phyloP scores from a whole-genome alignment of 92 coral and sea anemone genomes.

The Siderastrea siderea region DNA sequence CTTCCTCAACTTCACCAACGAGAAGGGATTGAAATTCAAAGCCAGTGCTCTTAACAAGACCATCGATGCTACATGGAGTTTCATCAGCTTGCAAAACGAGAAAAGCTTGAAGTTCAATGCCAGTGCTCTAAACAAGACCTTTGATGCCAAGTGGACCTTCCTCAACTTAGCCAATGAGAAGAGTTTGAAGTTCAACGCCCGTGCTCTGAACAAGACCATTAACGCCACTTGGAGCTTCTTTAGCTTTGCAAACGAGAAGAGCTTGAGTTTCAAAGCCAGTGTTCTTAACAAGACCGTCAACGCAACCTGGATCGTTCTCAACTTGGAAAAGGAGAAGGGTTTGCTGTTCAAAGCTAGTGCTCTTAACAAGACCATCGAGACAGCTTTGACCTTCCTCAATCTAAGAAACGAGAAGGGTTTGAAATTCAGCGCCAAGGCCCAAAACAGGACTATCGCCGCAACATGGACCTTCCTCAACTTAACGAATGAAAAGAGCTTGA shows the following conservation, averaged over 20 bases:
- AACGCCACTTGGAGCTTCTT: conserved; percentile 44
- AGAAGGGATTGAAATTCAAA: conserved; percentile 77
- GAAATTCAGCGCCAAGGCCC: conserved; percentile 52
- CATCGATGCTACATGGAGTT: conserved; percentile 69
- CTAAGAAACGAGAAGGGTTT: conserved; percentile 50
- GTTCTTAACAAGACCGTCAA: conserved; percentile 45
- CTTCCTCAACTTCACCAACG: conserved; percentile 61
- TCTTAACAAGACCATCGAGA: conserved; percentile 47
- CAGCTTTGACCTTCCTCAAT: conserved; percentile 48
- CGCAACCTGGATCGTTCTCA: conserved; percentile 56
- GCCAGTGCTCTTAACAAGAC: conserved; percentile 74
- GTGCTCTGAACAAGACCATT: conserved; percentile 58
- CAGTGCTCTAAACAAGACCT: conserved; percentile 70
- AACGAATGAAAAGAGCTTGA: conserved; percentile 62
- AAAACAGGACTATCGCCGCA: conserved; percentile 41
- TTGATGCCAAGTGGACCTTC: conserved; percentile 66
- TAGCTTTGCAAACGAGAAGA: conserved; percentile 34
- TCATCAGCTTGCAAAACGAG: conserved; percentile 47
- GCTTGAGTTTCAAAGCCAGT: conserved; percentile 48
- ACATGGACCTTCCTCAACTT: conserved; percentile 56
- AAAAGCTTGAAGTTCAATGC: conserved; percentile 86
- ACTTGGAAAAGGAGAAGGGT: conserved; percentile 46
- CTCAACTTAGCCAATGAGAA: conserved; percentile 60
- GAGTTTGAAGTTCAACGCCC: conserved; percentile 75
- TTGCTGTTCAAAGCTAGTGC: conserved; percentile 59